Evolutionary conservation across 1,140 invertebrate genomes (phyloP), one percentile per base, ranked within the genome.

Genomic region (Drosophila obscura): DNA sequence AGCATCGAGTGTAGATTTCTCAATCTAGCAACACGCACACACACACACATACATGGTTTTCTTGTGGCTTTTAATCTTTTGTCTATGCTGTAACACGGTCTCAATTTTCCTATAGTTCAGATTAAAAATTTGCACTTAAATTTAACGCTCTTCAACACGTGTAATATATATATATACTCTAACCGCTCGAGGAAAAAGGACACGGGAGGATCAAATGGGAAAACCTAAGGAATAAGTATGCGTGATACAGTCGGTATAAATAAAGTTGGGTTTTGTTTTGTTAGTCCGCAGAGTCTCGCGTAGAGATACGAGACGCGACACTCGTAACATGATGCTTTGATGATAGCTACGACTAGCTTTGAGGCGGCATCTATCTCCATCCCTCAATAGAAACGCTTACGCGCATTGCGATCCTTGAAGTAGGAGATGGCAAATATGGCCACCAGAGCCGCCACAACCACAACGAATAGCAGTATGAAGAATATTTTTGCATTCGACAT

Each of bases 401-500:
- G 94, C 74, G 95, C 95, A 73, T 97, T 96, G 90, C 98, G 96
- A 90, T 98, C 98, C 89, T 98, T 96, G 90, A 98, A 98, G 84
- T 97, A 95, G 93, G 98, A 96, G 59, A 98, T 96, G 41, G 95
- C 97, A 52, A 98, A 94, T 6, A 98, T 96, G 2, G 96, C 95
- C 75, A 95, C 94, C 0, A 95, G 96, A 51, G 97, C 95, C 0
- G 98, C 83, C 0, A 94, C 94, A 8, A 98, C 93, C 4, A 97
- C 94, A 9, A 95, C 94, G 35, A 96, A 93, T 39, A 99, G 92
- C 92, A 98, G 96, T 24, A 97, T 93, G 3, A 98, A 92, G 92
- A 99, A 97, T 52, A 98, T 95, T 92, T 98, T 98, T 31, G 97
- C 94, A 22, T 97, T 97, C 16, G 96, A 96, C 93, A 96, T 93